Base-by-base conservation (phyloP, 2,113 vertebrate species). In the Dicentrarchus labrax region DNA sequence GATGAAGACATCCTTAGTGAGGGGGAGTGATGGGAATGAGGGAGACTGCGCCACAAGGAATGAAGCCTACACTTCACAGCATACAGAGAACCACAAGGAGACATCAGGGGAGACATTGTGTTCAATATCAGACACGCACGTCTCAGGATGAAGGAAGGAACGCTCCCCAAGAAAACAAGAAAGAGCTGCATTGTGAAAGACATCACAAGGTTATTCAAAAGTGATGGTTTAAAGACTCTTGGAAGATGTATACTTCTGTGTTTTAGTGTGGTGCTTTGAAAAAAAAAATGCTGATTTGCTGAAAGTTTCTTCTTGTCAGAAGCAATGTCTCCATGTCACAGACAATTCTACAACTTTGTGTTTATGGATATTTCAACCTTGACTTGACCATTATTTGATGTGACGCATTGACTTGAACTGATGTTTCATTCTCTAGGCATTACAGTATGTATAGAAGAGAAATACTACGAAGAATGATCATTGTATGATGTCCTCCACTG, bases 131-230 rank as follows among this genome's bases (percentile, higher is more conserved):
- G 90, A 88, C 72, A 10, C 47, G 70, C 85, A 84, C 80, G 74
- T 84, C 81, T 87, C 84, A 51, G 88, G 82, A 90, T 90, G 64
- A 92, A 88, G 88, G 61, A 57, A 83, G 48, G 51, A 87, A 45
- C 7, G 45, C 61, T 85, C 57, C 62, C 56, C 67, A 84, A 71
- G 72, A 89, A 87, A 87, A 88, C 71, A 90, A 90, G 73, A 86
- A 89, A 88, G 86, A 60, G 53, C 73, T 8, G 43, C 61, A 84
- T 82, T 73, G 85, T 92, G 81, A 94, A 93, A 94, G 91, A 88
- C 91, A 90, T 91, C 89, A 94, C 92, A 93, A 93, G 85, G 89
- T 93, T 91, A 89, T 90, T 88, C 71, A 81, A 85, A 92, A 92
- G 91, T 56, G 73, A 73, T 53, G 72, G 56, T 80, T 86, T 85